Base-by-base conservation (phyloP, 1,140 invertebrate genomes). In the Drosophila hydei region DNA sequence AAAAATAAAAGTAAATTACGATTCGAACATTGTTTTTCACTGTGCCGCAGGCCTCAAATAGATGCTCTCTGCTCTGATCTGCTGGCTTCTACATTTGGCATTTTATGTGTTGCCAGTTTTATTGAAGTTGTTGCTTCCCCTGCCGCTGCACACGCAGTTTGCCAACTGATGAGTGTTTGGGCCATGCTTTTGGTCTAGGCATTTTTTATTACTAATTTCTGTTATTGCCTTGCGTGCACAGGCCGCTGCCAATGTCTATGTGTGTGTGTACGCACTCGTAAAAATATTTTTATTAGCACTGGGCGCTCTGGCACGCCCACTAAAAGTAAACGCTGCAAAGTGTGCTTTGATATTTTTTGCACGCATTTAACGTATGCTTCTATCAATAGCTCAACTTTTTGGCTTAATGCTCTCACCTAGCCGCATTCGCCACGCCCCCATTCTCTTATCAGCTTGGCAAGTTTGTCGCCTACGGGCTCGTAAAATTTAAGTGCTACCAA, bases 131-230 rank as follows among this genome's bases (percentile, higher is more conserved):
- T 25, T n/a, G 19, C 19, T 14, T 7, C 1, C 4, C 45, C 18
- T 16, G 1, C 38, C 16, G 11, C 21, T 23, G 45, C 18, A 52
- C 51, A 60, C 56, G 52, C 51, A 72, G 51, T 71, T 65, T 33
- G 23, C 19, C 23, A 68, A 18, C 12, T 59, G 55, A 51, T 42
- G 63, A 50, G 54, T 16, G 27, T 21, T 21, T 7, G n/a, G 2
- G 36, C 6, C 30, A 11, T 48, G 14, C 30, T 6, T 19, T 14
- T 23, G 14, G 60, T 30, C 42, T 62, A 62, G 56, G 50, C 51
- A 23, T 40, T 65, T 87, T 87, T 87, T 87, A 87, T 87, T 69
- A 78, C 83, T 87, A 87, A 87, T 87, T 87, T 88, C 83, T 78
- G 74, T 78, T 87, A 87, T 87, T 87, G 80, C 71, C 75, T 84